Evolutionary conservation across 2,888 invertebrate genomes (phyloP).

Genomic region (Erynnis tages): DNA sequence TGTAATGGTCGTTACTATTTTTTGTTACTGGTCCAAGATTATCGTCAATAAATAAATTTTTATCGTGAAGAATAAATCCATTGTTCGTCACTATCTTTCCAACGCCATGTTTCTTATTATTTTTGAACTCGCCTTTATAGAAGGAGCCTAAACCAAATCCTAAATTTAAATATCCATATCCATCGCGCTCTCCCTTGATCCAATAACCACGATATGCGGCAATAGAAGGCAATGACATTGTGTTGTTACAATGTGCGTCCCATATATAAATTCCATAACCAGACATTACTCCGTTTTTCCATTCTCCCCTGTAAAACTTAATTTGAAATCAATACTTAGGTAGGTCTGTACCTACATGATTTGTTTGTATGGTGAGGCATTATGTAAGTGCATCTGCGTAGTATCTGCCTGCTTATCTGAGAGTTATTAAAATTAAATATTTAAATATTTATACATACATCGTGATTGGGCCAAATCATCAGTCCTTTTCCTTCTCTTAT

Average conservation of each 20-base stretch:
- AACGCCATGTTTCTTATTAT: constrained; percentile 80
- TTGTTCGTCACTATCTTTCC: constrained; percentile 80
- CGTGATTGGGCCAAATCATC: constrained; percentile 83
- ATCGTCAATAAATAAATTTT: constrained; percentile 76
- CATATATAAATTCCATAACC: constrained; percentile 83
- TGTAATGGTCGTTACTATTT: constrained; percentile 34
- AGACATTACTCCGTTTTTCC: constrained; percentile 79
- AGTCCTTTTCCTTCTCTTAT: constrained; percentile 79
- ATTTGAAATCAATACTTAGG: constrained; percentile 7
- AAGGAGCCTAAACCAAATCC: constrained; percentile 78
- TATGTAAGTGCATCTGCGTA: no score
- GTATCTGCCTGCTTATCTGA: no score
- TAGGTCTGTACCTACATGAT: no score
- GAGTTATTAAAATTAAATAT: no score
- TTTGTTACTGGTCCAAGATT: constrained; percentile 55
- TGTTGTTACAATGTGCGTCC: constrained; percentile 74
- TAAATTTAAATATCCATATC: constrained; percentile 71
- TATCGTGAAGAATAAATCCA: constrained; percentile 71
- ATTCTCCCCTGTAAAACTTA: constrained; percentile 82
- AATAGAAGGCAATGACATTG: constrained; percentile 76
- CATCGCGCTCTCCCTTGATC: constrained; percentile 77
- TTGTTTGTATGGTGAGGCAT: no score
- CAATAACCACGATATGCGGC: constrained; percentile 79
- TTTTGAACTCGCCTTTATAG: constrained; percentile 78
- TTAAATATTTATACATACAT: constrained; percentile 54